Evolutionary conservation across 2,888 invertebrate genomes (phyloP).

Genomic region (Noctua comes): DNA sequence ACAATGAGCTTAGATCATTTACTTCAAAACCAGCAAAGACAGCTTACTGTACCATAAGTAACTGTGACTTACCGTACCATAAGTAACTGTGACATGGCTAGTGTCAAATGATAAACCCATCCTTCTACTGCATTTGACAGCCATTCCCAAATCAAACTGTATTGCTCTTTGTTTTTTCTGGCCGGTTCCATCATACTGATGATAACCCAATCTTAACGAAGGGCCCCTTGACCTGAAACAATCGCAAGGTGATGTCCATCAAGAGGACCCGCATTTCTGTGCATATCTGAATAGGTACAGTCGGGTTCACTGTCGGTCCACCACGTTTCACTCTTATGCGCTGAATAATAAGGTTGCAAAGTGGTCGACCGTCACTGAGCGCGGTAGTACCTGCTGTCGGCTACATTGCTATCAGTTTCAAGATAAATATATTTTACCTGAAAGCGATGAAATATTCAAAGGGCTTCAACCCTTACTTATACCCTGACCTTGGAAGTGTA

Average conservation of each 20-base stretch:
- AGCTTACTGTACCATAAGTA: background rate
- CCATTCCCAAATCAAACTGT: background rate
- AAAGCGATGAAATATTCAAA: constrained; percentile 77
- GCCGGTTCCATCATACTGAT: background rate
- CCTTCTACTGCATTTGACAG: background rate
- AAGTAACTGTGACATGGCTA: background rate
- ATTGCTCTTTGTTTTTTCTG: background rate
- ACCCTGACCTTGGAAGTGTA: constrained; percentile 58
- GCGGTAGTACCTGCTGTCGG: constrained; percentile 9
- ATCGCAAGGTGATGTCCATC: constrained; percentile 47
- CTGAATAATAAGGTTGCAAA: background rate
- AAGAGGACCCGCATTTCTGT: constrained; percentile 60
- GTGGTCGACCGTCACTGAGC: too few relatives aligned
- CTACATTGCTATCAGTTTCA: constrained; percentile 48
- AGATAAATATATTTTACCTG: constrained; percentile 63
- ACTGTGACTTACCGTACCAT: background rate
- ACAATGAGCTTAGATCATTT: background rate
- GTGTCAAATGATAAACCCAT: background rate
- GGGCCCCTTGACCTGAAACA: constrained; percentile 22
- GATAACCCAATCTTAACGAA: constrained; percentile 24
- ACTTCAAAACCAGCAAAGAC: background rate
- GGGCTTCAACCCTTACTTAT: constrained; percentile 65
- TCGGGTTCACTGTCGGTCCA: too few relatives aligned
- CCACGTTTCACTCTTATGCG: background rate
- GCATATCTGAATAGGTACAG: constrained; percentile 36